phyloP scores from a whole-genome alignment of 2,797 vertebrate species.

The Benthosema pterotum region DNA sequence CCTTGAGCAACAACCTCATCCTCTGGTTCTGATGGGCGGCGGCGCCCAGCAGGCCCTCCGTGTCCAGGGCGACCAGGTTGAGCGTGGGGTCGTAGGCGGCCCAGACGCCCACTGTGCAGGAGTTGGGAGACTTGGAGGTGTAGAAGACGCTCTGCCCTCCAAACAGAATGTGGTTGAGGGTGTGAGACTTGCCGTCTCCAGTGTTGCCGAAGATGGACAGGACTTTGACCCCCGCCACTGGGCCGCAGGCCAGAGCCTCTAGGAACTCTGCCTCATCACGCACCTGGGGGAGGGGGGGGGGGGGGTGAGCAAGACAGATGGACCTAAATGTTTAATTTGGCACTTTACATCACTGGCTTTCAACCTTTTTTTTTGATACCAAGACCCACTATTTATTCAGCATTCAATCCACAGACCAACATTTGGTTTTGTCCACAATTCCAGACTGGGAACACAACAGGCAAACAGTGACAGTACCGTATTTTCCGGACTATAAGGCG shows the following conservation, averaged over 20 bases:
- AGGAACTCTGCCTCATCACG: conserved; percentile 72
- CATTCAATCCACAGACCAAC: too few species aligned
- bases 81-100: conserved; percentile 78
- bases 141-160: conserved; percentile 78
- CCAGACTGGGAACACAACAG: too few species aligned
- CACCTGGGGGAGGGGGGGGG: conserved; percentile 62
- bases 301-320: too few species aligned
- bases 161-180: conserved; percentile 85
- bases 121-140: conserved; percentile 84
- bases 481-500: too few species aligned
- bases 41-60: conserved; percentile 84
- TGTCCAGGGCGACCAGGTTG: conserved; percentile 81
- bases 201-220: conserved; percentile 88
- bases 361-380: too few species aligned
- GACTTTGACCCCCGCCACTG: conserved; percentile 80
- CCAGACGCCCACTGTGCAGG: conserved; percentile 87
- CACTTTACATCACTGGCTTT: too few species aligned
- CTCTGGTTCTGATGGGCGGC: conserved; percentile 82
- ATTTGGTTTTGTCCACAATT: too few species aligned
- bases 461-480: too few species aligned
- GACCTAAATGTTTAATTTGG: too few species aligned
- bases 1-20: conserved; percentile 85
- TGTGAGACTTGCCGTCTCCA: conserved; percentile 88
- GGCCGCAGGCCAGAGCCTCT: conserved; percentile 73
- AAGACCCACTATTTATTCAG: too few species aligned